Evolutionary conservation across 2,113 vertebrate species (phyloP).

Genomic region (Ranitomeya imitator): DNA sequence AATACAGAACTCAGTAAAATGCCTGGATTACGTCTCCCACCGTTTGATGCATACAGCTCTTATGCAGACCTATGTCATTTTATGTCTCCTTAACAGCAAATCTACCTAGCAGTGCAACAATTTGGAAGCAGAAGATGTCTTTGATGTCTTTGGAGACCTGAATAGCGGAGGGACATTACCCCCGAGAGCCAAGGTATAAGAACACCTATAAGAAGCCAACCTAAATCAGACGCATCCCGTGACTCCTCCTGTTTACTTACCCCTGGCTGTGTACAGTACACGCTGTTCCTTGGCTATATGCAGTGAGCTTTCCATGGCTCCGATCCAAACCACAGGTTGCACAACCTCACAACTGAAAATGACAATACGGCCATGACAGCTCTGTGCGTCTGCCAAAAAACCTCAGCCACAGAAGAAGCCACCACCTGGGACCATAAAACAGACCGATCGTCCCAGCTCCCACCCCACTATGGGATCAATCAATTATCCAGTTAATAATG

Average conservation of each 20-base stretch:
- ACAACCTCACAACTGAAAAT: constrained; percentile 26
- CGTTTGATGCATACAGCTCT: neutral
- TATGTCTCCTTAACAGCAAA: neutral
- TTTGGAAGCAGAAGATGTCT: no score
- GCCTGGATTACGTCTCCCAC: no score
- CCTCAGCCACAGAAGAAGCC: neutral
- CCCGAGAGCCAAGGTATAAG: neutral
- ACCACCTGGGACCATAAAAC: neutral
- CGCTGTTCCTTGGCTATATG: constrained; percentile 38
- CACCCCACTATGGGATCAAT: no score
- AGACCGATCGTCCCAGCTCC: no score
- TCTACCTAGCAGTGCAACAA: neutral
- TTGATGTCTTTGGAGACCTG: no score
- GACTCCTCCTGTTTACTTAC: constrained; percentile 24
- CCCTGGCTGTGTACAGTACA: constrained; percentile 43
- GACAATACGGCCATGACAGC: neutral
- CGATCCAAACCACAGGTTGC: constrained; percentile 47
- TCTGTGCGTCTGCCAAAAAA: neutral
- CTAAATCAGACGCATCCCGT: neutral
- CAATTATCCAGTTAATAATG: no score
- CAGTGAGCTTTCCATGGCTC: constrained; percentile 14
- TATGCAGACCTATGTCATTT: neutral
- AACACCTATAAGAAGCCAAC: neutral
- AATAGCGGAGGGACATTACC: neutral
- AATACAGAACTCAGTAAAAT: neutral